A percentile compares a stretch with the other conserved stretches of the same genome.
Conservation (phyloP, 2,888 invertebrate species). For the Hirtodrosophila histrioides region DNA sequence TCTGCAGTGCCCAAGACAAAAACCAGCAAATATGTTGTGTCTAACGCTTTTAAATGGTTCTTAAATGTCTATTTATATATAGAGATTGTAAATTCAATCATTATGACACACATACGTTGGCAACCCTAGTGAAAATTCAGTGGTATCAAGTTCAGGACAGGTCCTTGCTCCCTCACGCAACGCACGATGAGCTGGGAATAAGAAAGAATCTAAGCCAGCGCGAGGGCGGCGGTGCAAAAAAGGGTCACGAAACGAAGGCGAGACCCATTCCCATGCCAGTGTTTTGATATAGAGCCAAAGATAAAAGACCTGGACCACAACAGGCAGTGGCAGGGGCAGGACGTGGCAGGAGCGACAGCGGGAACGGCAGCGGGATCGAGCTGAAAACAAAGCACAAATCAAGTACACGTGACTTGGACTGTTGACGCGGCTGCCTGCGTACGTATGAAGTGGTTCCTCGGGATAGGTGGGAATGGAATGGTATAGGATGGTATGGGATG, state of each 20-base stretch:
- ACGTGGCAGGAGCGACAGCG: conserved; percentile 10
- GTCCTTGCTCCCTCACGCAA: conserved; percentile 69
- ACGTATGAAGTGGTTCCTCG: conserved; percentile 36
- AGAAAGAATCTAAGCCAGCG: conserved; percentile 43
- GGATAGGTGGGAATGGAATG: conserved; percentile 9
- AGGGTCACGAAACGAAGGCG: conserved; percentile 60
- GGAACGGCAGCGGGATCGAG: background rate
- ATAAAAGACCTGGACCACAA: conserved; percentile 49
- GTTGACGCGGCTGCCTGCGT: conserved; percentile 36
- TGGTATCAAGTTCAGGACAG: conserved; percentile 70
- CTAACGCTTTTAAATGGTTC: no score
- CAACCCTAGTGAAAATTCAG: conserved; percentile 28
- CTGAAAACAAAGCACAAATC: conserved; percentile 70
- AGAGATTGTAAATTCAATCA: no score
- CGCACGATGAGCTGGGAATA: conserved; percentile 25
- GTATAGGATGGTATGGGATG: conserved; percentile 2
- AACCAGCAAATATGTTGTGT: no score
- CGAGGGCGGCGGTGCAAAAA: conserved; percentile 7
- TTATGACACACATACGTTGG: conserved; percentile 4
- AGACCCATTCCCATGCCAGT: conserved; percentile 36
- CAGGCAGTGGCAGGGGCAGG: conserved; percentile 10
- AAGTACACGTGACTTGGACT: conserved; percentile 75
- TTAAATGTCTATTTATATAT: no score
- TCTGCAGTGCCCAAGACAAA: no score
- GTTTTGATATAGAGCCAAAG: conserved; percentile 67